These are phyloP conservation scores for Lepetodrilus schrolli DNA, from an alignment of 2,888 invertebrate genomes.

Conservation along the genomic window DNA sequence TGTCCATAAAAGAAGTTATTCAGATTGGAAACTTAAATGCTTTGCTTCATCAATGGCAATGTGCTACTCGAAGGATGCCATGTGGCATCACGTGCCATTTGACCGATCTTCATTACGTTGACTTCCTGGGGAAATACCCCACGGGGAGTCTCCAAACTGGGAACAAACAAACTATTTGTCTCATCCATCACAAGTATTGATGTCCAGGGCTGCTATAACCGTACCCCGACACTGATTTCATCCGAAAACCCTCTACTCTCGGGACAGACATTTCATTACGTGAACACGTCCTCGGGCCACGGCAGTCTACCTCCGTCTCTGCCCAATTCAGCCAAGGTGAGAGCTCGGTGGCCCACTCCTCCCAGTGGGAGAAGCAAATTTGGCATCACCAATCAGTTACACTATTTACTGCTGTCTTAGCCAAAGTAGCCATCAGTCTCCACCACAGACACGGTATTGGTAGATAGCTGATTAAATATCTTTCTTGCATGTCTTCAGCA, in stretches of 20 bases:
- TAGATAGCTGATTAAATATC: neutral
- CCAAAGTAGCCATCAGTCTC: neutral
- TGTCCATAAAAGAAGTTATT: no score
- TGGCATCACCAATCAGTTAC: neutral
- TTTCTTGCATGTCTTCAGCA: neutral
- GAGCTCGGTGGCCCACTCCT: neutral
- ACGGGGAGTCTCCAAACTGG: neutral
- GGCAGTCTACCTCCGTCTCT: neutral
- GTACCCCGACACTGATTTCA: slow-evolving; percentile 14
- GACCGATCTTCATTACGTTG: neutral
- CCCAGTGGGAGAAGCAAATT: slow-evolving; percentile 8
- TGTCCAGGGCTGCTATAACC: neutral
- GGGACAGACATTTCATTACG: slow-evolving; percentile 7
- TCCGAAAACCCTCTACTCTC: neutral
- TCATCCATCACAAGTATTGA: slow-evolving; percentile 17
- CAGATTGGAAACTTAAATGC: no score
- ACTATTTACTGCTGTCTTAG: neutral
- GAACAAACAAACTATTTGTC: slow-evolving; percentile 20
- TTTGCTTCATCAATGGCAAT: no score
- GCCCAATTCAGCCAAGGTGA: neutral
- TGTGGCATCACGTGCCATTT: neutral
- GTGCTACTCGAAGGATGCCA: no score
- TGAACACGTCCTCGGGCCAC: neutral
- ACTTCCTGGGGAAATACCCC: slow-evolving; percentile 6
- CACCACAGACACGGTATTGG: neutral